phyloP scores from a whole-genome alignment of 1,140 invertebrate species.

The Zophobas morio region DNA sequence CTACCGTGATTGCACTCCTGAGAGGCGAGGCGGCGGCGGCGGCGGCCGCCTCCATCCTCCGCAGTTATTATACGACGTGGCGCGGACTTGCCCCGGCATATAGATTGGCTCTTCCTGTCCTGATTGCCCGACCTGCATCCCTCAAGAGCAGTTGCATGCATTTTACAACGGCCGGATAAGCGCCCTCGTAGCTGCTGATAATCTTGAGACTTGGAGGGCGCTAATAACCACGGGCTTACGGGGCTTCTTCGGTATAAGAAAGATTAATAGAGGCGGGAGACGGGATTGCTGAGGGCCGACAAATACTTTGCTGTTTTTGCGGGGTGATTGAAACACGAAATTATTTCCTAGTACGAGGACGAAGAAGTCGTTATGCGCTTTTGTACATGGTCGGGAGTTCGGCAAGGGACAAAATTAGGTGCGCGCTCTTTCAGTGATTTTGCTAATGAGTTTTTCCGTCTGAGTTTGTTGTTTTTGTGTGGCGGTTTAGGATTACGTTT shows the following conservation, averaged over 20 bases:
- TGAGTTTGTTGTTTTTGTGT: no score
- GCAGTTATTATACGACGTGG: constrained; percentile 54
- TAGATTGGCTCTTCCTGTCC: constrained; percentile 53
- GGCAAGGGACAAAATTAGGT: no score
- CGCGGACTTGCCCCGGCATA: constrained; percentile 51
- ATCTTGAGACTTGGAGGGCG: not conserved
- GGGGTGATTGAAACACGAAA: no score
- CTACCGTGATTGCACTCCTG: constrained; percentile 57
- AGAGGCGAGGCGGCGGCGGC: constrained; percentile 45
- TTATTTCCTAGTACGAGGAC: no score
- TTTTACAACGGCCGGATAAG: constrained; percentile 38
- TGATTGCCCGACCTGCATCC: constrained; percentile 51
- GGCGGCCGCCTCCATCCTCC: constrained; percentile 46
- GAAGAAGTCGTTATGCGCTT: no score
- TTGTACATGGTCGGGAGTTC: no score
- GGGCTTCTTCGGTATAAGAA: not conserved
- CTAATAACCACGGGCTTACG: constrained; percentile 22
- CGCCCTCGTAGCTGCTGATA: constrained; percentile 12
- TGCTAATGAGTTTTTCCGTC: no score
- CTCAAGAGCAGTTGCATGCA: constrained; percentile 53
- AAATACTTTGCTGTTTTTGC: no score
- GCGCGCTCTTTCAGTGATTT: no score
- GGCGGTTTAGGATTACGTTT: no score
- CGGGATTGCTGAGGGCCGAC: no score
- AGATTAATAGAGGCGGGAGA: no score